A percentile compares a stretch with the other conserved stretches of the same genome.
Conservation (phyloP, 1,140 invertebrate species). For the Drosophila tani region DNA sequence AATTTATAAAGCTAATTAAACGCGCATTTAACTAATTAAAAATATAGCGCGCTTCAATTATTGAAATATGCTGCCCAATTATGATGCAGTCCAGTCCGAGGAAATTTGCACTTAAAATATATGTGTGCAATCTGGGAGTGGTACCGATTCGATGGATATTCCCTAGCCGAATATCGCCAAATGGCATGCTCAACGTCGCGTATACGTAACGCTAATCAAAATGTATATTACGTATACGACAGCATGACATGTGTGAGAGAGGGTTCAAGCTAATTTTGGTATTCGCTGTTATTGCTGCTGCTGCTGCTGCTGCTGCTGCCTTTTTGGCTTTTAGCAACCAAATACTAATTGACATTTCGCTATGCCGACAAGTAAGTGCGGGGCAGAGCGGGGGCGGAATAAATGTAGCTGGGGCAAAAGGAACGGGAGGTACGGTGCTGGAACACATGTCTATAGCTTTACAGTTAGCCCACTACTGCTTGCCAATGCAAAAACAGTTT, state of each 20-base stretch:
- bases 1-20: constrained; percentile 84
- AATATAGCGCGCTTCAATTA: constrained; percentile 80
- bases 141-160: constrained; percentile 21
- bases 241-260: constrained; percentile 53
- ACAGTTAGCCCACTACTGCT: constrained; percentile 56
- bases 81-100: constrained; percentile 47
- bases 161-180: constrained; percentile 21
- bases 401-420: not conserved
- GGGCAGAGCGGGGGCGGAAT: constrained; percentile 6
- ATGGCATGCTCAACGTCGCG: constrained; percentile 51
- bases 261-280: constrained; percentile 65
- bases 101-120: constrained; percentile 71
- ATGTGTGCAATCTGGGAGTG: constrained; percentile 16
- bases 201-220: constrained; percentile 76
- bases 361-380: constrained; percentile 50
- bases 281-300: constrained; percentile 38
- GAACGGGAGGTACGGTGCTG: not conserved
- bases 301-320: constrained; percentile 24
- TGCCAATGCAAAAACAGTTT: constrained; percentile 81
- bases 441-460: constrained; percentile 55
- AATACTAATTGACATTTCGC: constrained; percentile 81
- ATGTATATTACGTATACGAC: constrained; percentile 74
- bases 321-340: constrained; percentile 80
- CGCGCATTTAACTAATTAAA: constrained; percentile 84
- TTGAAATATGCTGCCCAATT: constrained; percentile 76